Conservation (phyloP, 2,113 vertebrate genomes). For the Ceyx margarethae region DNA sequence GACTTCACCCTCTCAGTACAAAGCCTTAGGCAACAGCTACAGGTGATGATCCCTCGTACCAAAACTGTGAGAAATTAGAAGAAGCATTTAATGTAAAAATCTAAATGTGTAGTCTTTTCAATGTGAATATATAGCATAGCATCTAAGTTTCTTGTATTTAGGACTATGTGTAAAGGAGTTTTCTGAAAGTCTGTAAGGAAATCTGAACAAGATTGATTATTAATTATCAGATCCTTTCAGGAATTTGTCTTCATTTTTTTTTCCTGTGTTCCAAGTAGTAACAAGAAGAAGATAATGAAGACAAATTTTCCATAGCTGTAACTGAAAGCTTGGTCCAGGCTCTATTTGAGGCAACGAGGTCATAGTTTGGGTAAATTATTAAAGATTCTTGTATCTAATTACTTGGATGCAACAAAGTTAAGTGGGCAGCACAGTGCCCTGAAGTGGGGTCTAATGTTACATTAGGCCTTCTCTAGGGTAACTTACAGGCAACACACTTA, state of each 20-base stretch:
- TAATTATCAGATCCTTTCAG: neutral
- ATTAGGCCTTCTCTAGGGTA: neutral
- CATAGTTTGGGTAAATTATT: conserved; percentile 1
- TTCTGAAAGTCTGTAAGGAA: neutral
- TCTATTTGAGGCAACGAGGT: neutral
- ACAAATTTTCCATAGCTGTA: neutral
- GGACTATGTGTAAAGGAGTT: neutral
- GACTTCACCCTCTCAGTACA: neutral
- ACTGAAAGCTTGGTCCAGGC: neutral
- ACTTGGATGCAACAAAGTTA: fast-evolving
- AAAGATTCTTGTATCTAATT: neutral
- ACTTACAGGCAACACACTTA: fast-evolving
- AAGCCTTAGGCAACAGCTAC: neutral
- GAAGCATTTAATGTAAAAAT: neutral
- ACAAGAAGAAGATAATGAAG: neutral
- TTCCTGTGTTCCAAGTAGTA: neutral
- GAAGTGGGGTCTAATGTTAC: neutral
- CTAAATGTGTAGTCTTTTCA: neutral
- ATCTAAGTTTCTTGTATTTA: neutral
- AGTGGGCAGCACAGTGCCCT: neutral
- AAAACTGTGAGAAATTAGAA: neutral
- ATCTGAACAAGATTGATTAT: neutral
- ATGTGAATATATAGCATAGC: neutral
- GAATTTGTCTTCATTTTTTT: neutral
- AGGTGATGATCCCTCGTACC: neutral